Evolutionary conservation across 2,797 vertebrate genomes (phyloP).

Genomic region (Benthosema pterotum): DNA sequence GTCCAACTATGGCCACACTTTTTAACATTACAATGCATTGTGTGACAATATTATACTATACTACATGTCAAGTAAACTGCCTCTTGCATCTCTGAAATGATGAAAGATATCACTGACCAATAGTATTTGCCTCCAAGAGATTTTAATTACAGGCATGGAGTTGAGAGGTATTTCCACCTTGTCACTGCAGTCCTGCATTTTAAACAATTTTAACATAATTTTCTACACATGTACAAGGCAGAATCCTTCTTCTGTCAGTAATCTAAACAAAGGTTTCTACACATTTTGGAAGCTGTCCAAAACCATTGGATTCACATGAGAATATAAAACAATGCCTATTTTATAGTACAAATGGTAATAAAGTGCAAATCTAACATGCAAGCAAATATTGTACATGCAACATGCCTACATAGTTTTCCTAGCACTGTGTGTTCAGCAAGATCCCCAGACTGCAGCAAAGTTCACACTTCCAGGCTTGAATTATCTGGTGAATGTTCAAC

Average conservation of each 20-base stretch:
- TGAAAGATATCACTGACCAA: conserved; percentile 13
- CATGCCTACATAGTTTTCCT: neutral
- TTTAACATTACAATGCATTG: neutral
- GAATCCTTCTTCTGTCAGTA: conserved; percentile 16
- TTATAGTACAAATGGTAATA: conserved; percentile 15
- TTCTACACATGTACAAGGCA: conserved; percentile 21
- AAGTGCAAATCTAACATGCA: conserved; percentile 10
- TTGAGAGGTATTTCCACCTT: conserved; percentile 27
- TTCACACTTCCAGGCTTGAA: conserved; percentile 36
- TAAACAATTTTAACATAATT: conserved; percentile 15
- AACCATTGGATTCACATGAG: conserved; percentile 20
- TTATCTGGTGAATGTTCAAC: conserved; percentile 57
- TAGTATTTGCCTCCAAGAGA: conserved; percentile 17
- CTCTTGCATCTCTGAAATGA: conserved; percentile 20
- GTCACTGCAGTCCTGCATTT: conserved; percentile 33
- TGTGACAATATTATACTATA: conserved; percentile 24
- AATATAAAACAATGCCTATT: conserved; percentile 9
- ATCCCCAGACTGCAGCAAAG: conserved; percentile 12
- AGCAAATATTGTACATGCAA: neutral
- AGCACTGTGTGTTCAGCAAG: neutral
- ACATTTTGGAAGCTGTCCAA: conserved; percentile 23
- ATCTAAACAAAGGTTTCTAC: conserved; percentile 11
- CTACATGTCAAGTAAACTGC: conserved; percentile 29
- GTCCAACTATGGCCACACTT: neutral
- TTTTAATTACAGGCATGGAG: conserved; percentile 48